phyloP scores from a whole-genome alignment of 2,113 vertebrate species.

The Corythoichthys haematopterus region DNA sequence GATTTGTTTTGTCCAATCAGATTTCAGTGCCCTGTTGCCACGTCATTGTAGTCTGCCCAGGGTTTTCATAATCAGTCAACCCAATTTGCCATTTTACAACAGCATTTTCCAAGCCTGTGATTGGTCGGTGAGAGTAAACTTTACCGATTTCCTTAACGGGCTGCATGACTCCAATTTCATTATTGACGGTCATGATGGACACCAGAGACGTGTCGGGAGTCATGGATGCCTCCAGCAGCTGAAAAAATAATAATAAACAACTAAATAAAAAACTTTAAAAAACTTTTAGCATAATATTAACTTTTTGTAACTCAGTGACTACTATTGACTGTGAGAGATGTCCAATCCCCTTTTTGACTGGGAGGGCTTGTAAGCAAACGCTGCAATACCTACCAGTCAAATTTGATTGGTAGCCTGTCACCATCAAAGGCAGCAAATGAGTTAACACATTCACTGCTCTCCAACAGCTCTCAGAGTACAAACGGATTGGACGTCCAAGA shows the following conservation, averaged over 20 bases:
- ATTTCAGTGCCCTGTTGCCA: background rate
- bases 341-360: too few species aligned
- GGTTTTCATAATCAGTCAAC: too few species aligned
- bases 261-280: background rate
- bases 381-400: too few species aligned
- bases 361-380: too few species aligned
- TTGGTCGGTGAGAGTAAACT: background rate
- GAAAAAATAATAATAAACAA: slow-evolving; percentile 22
- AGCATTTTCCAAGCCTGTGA: background rate
- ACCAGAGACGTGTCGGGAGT: slow-evolving; percentile 86
- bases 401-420: too few species aligned
- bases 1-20: background rate
- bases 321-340: too few species aligned
- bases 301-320: too few species aligned
- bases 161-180: slow-evolving; percentile 94
- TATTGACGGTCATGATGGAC: slow-evolving; percentile 93
- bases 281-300: too few species aligned
- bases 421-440: too few species aligned
- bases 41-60: background rate
- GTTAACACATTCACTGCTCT: too few species aligned
- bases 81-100: background rate
- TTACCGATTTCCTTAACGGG: slow-evolving; percentile 87
- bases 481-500: too few species aligned
- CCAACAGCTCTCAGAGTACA: too few species aligned
- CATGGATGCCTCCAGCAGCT: slow-evolving; percentile 85